A percentile compares a stretch with the other conserved stretches of the same genome.
Evolutionary conservation across 2,797 vertebrate genomes (phyloP).

Genomic region (Neosilurus mollespiculum): DNA sequence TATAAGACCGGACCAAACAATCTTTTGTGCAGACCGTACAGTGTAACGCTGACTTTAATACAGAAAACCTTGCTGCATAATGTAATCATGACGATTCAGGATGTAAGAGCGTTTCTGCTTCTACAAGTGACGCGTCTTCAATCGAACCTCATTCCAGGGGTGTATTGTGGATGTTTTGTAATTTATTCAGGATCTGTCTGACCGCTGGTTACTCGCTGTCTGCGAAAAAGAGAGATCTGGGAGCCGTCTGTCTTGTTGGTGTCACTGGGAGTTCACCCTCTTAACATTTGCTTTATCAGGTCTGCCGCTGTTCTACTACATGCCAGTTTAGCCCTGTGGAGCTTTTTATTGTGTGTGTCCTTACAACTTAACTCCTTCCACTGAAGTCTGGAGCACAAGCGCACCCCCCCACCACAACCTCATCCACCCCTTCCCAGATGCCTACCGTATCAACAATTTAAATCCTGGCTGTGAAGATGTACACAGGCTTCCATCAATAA

Average conservation of each 20-base stretch:
- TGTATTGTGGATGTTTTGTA: not conserved
- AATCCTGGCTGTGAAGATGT: conserved; percentile 55
- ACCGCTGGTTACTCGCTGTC: not conserved
- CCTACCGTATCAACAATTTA: conserved; percentile 34
- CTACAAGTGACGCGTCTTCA: conserved; percentile 5
- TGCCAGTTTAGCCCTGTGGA: not conserved
- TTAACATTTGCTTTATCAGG: not conserved
- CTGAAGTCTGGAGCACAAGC: not conserved
- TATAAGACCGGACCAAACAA: not conserved
- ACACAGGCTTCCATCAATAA: conserved; percentile 44
- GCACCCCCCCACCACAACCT: not conserved
- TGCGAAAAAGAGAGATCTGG: not conserved
- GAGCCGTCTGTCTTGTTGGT: not conserved
- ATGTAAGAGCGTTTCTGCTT: not conserved
- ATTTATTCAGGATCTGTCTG: not conserved
- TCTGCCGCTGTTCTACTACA: not conserved
- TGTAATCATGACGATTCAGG: conserved; percentile 21
- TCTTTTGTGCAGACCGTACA: not conserved
- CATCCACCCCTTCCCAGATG: not conserved
- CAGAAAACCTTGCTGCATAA: not conserved
- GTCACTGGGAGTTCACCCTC: not conserved
- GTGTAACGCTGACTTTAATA: not conserved
- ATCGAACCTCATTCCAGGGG: not conserved
- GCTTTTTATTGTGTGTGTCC: not conserved
- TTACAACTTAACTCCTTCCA: conserved; percentile 45